Evolutionary conservation across 2,113 vertebrate species (phyloP).

Genomic region (Rutilus rutilus): DNA sequence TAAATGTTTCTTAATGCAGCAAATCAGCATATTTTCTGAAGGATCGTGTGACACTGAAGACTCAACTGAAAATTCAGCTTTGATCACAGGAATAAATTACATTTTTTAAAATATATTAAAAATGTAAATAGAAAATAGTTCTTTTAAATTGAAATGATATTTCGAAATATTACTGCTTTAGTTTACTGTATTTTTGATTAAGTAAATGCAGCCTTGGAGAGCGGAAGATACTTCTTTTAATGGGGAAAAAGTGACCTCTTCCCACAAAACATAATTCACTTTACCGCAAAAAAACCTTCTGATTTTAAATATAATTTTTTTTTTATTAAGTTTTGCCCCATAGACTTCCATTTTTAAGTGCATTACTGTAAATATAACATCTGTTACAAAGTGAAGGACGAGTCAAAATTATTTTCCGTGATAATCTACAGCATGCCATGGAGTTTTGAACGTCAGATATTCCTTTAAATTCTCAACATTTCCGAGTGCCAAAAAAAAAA

Average conservation of each 20-base stretch:
- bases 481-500: slow-evolving; percentile 18
- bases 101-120: not conserved
- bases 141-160: not conserved
- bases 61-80: not conserved
- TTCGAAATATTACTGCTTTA: not conserved
- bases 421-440: not conserved
- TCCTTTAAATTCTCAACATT: not conserved
- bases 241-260: not conserved
- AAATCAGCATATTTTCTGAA: not conserved
- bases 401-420: not conserved
- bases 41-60: not conserved
- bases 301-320: no score
- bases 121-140: not conserved
- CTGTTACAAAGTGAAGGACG: not conserved
- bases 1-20: not conserved
- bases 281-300: no score
- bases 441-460: not conserved
- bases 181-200: not conserved
- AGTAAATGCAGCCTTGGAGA: no score
- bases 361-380: not conserved
- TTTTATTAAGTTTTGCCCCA: not conserved
- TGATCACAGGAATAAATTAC: not conserved
- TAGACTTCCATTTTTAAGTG: not conserved
- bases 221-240: not conserved
- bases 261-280: not conserved